A percentile compares a stretch with the other conserved stretches of the same genome.
phyloP scores from a whole-genome alignment of 2,888 invertebrate species.

The Cheilosia pagana region DNA sequence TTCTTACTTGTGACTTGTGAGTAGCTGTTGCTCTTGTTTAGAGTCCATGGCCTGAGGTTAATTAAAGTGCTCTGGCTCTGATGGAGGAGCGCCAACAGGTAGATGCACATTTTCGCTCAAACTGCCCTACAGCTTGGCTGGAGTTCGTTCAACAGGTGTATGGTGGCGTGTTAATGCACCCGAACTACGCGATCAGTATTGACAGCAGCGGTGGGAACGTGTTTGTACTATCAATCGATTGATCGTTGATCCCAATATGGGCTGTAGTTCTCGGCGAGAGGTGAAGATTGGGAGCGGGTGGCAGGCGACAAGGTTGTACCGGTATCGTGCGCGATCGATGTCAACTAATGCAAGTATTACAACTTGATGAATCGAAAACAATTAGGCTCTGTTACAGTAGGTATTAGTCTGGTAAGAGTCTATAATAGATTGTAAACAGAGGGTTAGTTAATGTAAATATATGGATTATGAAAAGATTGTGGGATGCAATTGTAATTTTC shows the following conservation, averaged over 20 bases:
- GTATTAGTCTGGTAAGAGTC: slow-evolving; percentile 3
- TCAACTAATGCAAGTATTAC: too few relatives aligned
- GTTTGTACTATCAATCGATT: slow-evolving; percentile 40
- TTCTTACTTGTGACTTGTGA: slow-evolving; percentile 11
- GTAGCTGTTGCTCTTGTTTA: slow-evolving; percentile 31
- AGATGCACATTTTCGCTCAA: slow-evolving; percentile 31
- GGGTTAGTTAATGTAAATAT: too few relatives aligned
- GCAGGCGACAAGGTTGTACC: slow-evolving; percentile 22
- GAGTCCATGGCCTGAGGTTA: slow-evolving; percentile 49
- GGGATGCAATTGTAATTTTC: too few relatives aligned
- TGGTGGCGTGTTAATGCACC: slow-evolving; percentile 19
- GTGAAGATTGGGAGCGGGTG: neutral
- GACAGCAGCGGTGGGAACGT: slow-evolving; percentile 6
- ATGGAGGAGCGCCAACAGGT: slow-evolving; percentile 27
- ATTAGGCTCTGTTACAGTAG: slow-evolving; percentile 4
- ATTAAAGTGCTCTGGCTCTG: slow-evolving; percentile 14
- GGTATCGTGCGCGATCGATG: slow-evolving; percentile 46
- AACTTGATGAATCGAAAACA: slow-evolving; percentile 18
- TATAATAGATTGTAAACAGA: too few relatives aligned
- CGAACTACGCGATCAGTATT: slow-evolving; percentile 29
- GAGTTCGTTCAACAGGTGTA: slow-evolving; percentile 33
- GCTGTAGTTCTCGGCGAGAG: slow-evolving; percentile 9
- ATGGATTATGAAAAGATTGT: too few relatives aligned
- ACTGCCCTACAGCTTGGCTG: slow-evolving; percentile 24
- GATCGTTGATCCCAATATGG: slow-evolving; percentile 54